phyloP scores from a whole-genome alignment of 2,888 invertebrate species.

The Timema cristinae region DNA sequence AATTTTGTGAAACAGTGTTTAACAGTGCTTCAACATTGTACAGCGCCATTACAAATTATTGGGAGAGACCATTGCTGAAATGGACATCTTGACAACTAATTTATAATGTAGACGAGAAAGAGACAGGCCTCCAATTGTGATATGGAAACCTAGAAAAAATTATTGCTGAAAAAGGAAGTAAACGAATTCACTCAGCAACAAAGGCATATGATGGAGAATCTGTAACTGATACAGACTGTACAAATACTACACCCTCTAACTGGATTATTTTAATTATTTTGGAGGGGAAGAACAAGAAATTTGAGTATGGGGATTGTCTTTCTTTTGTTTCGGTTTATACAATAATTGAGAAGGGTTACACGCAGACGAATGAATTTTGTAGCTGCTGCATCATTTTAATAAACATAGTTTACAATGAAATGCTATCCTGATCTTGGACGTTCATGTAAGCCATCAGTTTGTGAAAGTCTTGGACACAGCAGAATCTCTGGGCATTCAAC shows the following conservation, averaged over 20 bases:
- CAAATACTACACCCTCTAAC: conserved; percentile 4
- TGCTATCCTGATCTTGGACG: neutral
- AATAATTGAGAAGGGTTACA: neutral
- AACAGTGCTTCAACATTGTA: neutral
- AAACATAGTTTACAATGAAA: too few species aligned
- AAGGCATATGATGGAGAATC: conserved; percentile 1
- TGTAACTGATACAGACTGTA: neutral
- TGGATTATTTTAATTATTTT: conserved; percentile 4
- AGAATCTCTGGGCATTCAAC: neutral
- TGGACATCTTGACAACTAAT: neutral
- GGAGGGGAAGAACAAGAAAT: neutral
- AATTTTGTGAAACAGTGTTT: neutral
- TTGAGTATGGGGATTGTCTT: neutral
- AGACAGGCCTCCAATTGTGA: neutral
- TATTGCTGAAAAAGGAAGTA: conserved; percentile 3
- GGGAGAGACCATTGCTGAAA: neutral
- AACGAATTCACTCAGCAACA: neutral
- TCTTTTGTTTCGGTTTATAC: neutral
- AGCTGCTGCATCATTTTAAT: neutral
- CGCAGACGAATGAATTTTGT: neutral
- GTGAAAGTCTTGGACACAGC: neutral
- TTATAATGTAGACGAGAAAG: conserved; percentile 1
- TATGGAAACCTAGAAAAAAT: neutral
- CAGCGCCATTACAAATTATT: neutral
- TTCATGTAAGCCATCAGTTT: neutral